Conservation (phyloP, 2,113 vertebrate species). For the Pristiophorus japonicus region DNA sequence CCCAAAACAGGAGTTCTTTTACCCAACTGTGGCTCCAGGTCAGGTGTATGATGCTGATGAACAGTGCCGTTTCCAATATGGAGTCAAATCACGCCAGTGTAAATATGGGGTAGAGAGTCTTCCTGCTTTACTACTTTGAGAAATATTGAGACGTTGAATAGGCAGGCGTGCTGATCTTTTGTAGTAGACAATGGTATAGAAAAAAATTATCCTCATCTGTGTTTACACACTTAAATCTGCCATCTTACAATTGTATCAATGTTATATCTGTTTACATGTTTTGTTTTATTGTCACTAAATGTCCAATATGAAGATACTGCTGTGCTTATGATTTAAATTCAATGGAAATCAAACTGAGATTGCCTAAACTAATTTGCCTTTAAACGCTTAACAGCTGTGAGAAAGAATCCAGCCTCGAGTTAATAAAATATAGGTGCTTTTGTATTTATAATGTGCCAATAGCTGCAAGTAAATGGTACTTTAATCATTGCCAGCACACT, state of each 20-base stretch:
- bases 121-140: constrained; percentile 64
- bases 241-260: not conserved
- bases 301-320: not conserved
- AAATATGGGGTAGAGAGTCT: constrained; percentile 95
- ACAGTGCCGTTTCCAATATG: constrained; percentile 96
- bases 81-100: constrained; percentile 96
- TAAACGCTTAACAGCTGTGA: not conserved
- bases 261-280: not conserved
- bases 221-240: not conserved
- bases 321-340: not conserved
- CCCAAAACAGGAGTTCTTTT: constrained; percentile 87
- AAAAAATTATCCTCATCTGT: no score
- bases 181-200: not conserved
- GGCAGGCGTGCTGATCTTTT: not conserved
- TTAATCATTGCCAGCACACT: not conserved
- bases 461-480: not conserved
- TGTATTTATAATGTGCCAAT: not conserved
- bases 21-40: constrained; percentile 88
- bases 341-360: not conserved
- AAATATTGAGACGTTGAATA: not conserved
- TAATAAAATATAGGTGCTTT: not conserved
- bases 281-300: not conserved
- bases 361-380: not conserved
- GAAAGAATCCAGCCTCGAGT: not conserved
- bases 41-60: constrained; percentile 93